phyloP scores from a whole-genome alignment of 2,113 vertebrate species.

The Oncorhynchus masou region DNA sequence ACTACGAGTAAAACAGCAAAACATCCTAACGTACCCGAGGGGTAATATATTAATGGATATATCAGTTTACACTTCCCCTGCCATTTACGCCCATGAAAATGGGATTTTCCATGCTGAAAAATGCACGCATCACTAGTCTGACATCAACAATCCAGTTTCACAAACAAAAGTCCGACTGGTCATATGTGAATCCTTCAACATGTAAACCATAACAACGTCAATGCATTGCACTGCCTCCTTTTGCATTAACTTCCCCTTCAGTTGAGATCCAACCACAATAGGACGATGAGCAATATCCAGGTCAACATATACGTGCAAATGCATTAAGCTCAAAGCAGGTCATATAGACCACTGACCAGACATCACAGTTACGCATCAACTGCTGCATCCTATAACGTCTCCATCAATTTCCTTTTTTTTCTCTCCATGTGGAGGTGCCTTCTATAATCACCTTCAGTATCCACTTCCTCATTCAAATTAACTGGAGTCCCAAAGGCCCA shows the following conservation, averaged over 20 bases:
- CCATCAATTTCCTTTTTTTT: not conserved
- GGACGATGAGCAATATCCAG: not conserved
- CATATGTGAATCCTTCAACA: not conserved
- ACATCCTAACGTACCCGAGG: not conserved
- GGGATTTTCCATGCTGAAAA: slow-evolving; percentile 60
- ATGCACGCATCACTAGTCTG: slow-evolving; percentile 42
- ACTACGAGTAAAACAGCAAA: not conserved
- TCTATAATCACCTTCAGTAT: slow-evolving; percentile 12
- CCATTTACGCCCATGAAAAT: slow-evolving; percentile 3
- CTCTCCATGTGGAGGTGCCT: not conserved
- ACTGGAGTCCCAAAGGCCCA: slow-evolving; percentile 44
- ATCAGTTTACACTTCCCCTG: slow-evolving; percentile 6
- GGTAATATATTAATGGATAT: not conserved
- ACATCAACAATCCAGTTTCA: slow-evolving; percentile 1
- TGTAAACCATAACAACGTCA: not conserved
- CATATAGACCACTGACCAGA: not conserved
- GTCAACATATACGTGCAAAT: not conserved
- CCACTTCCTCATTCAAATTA: slow-evolving; percentile 22
- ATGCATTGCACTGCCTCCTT: not conserved
- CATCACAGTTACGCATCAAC: not conserved
- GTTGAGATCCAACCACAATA: not conserved
- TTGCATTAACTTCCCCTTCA: slow-evolving; percentile 14
- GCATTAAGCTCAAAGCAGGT: slow-evolving; percentile 2
- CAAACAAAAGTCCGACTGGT: not conserved
- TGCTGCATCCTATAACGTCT: too few relatives aligned